Conservation (phyloP, 2,113 vertebrate genomes). For the Chaetodon trifascialis region DNA sequence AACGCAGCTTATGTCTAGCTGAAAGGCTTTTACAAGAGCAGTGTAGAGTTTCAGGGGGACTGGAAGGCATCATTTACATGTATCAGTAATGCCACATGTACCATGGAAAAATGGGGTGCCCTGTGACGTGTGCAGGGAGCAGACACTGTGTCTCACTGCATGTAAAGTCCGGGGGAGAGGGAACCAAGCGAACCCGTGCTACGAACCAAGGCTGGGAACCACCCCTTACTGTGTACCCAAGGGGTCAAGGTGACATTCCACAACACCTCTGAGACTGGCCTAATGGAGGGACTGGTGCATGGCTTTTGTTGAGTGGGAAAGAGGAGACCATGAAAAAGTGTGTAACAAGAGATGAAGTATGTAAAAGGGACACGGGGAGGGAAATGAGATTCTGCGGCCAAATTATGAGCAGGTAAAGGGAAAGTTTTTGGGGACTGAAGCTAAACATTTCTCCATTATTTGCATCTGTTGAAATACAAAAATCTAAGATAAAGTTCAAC, state of each 20-base stretch:
- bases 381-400: conserved; percentile 50
- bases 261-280: conserved; percentile 76
- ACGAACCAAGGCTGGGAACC: conserved; percentile 59
- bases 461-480: neutral
- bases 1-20: neutral
- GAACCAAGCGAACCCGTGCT: conserved; percentile 14
- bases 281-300: conserved; percentile 73
- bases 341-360: conserved; percentile 72
- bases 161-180: conserved; percentile 13
- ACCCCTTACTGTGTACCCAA: conserved; percentile 66
- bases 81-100: neutral
- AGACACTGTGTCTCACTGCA: conserved; percentile 23
- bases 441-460: neutral
- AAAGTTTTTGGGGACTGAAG: neutral
- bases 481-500: neutral
- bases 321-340: conserved; percentile 60
- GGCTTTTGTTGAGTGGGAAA: conserved; percentile 77
- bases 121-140: conserved; percentile 10
- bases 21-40: neutral
- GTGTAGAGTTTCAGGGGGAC: neutral
- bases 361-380: conserved; percentile 41
- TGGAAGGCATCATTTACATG: neutral
- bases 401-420: conserved; percentile 24
- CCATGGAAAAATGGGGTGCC: neutral
- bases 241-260: conserved; percentile 83